Percentiles rank a stretch among this genome's conserved stretches.
phyloP scores from a whole-genome alignment of 2,888 invertebrate species.

The Tachystola acroxantha region DNA sequence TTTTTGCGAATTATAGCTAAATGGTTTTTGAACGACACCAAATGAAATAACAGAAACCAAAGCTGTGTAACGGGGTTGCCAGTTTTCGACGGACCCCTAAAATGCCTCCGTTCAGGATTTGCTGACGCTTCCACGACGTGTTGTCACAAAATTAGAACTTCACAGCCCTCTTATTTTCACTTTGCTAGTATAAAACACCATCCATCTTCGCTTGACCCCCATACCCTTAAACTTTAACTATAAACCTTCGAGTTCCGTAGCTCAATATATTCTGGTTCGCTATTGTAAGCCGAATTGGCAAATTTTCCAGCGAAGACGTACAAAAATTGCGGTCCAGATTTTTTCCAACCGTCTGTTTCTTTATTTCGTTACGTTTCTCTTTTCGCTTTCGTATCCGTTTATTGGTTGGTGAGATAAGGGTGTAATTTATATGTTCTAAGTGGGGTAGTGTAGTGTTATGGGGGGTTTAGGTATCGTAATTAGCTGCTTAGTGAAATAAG shows the following conservation, averaged over 20 bases:
- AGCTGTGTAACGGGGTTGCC: no score
- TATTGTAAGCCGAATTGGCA: constrained; percentile 42
- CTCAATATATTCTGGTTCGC: constrained; percentile 36
- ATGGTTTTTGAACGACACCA: no score
- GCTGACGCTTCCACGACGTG: constrained; percentile 37
- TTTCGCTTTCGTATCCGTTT: constrained; percentile 46
- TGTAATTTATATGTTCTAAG: constrained; percentile 54
- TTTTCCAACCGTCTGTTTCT: constrained; percentile 52
- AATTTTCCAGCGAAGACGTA: constrained; percentile 46
- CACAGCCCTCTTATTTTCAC: constrained; percentile 56
- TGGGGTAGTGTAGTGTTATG: constrained; percentile 14
- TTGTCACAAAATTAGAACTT: constrained; percentile 53
- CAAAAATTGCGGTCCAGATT: constrained; percentile 54
- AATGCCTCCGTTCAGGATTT: constrained; percentile 20
- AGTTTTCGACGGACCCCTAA: no score
- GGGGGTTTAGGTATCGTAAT: background rate
- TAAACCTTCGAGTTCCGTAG: constrained; percentile 18
- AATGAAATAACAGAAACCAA: no score
- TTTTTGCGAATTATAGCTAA: no score
- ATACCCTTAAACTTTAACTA: constrained; percentile 24
- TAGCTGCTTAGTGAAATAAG: background rate
- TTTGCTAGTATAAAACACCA: constrained; percentile 40
- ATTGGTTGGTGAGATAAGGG: constrained; percentile 56
- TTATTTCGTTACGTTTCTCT: constrained; percentile 55
- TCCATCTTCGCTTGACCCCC: constrained; percentile 31